Evolutionary conservation across 2,113 vertebrate species (phyloP), one percentile per base, ranked within the genome.

Genomic region (Tetrax tetrax): DNA sequence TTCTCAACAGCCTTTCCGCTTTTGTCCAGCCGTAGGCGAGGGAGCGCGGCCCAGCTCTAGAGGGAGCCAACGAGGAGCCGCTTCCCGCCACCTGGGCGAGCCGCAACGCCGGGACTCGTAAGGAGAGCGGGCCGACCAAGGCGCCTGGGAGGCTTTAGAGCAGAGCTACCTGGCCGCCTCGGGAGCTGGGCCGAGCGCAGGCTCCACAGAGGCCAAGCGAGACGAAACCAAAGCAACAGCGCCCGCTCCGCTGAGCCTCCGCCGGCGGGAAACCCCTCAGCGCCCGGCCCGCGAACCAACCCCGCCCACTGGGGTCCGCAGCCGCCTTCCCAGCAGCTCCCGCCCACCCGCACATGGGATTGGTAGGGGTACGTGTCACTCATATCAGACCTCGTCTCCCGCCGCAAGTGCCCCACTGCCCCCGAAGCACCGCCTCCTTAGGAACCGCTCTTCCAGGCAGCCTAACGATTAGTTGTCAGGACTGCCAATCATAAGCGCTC

Each of bases 181-280:
- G 17, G 9, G 35, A 12, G 21, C 56, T 16, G 28, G 24, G 3
- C 9, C 27, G 4, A 50, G 20, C 27, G 4, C 37, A 20, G 11
- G 47, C 41, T 7, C 31, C 28, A 0, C 16, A 6, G 14, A 19
- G 4, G 1, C 12, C 14, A 3, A 10, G 0, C 8, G 9, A 1
- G 0, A 4, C 0, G 24, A 6, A 6, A 17, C 2, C 10, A 9
- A 23, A 14, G 3, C 12, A 0, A 4, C 3, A 1, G 0, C 4
- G 0, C 12, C 0, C 3, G 0, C n/a, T 0, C 10, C 9, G 0
- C 70, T 0, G 2, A 17, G 7, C 15, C 41, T 3, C 37, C 1
- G 5, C 37, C 41, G 2, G 7, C 38, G 2, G 3, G 14, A 14
- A 4, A 0, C 22, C 0, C 24, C 48, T 4, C 60, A 16, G 6